These are phyloP conservation scores for Catharus ustulatus DNA, from an alignment of 2,797 vertebrate species.

Conservation along the genomic window DNA sequence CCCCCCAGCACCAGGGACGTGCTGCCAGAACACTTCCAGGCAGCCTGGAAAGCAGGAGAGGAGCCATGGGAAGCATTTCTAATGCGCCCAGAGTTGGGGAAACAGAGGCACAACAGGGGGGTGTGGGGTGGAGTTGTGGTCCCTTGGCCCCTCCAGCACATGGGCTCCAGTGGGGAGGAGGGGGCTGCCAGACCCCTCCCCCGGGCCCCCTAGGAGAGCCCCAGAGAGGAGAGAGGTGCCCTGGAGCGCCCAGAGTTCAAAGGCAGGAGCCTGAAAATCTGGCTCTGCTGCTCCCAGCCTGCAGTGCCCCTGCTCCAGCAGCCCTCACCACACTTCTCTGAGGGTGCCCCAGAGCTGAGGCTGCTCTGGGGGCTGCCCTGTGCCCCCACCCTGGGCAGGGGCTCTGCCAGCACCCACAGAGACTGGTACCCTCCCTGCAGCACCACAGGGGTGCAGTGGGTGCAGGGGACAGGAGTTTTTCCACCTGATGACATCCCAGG, in stretches of 20 bases:
- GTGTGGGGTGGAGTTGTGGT: background rate
- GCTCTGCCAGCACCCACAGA: background rate
- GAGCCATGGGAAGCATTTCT: background rate
- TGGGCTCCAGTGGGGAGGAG: rapidly evolving
- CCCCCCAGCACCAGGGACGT: background rate
- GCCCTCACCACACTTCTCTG: rapidly evolving
- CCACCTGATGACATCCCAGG: background rate
- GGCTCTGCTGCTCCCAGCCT: background rate
- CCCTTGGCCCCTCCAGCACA: background rate
- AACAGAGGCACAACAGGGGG: background rate
- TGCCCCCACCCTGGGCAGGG: background rate
- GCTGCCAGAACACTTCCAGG: background rate
- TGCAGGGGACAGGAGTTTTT: background rate
- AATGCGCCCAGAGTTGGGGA: background rate
- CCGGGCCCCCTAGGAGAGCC: background rate
- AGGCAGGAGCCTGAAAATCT: conserved; percentile 38
- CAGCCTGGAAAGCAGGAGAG: background rate
- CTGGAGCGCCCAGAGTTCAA: rapidly evolving
- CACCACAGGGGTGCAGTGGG: background rate
- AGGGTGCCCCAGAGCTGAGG: background rate
- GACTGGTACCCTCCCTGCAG: background rate
- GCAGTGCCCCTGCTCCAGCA: rapidly evolving
- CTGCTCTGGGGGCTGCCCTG: background rate
- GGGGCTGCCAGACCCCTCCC: background rate
- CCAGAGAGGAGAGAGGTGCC: background rate